Evolutionary conservation across 1,140 invertebrate species (phyloP).

Genomic region (Drosophila pruinosa): DNA sequence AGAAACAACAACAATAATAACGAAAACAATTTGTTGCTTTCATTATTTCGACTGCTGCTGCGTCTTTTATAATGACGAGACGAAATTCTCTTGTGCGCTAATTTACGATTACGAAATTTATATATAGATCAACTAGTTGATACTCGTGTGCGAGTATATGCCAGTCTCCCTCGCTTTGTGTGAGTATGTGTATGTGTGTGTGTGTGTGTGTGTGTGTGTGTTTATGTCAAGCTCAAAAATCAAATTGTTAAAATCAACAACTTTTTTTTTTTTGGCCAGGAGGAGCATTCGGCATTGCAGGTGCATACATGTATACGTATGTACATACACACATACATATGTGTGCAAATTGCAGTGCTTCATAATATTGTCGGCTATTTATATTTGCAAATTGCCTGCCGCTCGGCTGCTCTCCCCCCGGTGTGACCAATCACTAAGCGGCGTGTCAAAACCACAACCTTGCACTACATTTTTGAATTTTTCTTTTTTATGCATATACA

Average conservation of each 20-base stretch:
- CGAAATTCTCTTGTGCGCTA: conserved; percentile 66
- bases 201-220: conserved; percentile 4
- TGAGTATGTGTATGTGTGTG: not conserved
- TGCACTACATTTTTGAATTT: conserved; percentile 59
- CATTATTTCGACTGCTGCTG: conserved; percentile 41
- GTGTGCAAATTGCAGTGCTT: conserved; percentile 43
- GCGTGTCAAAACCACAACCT: conserved; percentile 75
- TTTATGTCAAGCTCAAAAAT: conserved; percentile 39
- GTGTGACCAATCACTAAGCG: conserved; percentile 24
- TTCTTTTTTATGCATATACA: not conserved
- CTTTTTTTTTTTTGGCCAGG: not conserved
- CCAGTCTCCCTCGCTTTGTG: not conserved
- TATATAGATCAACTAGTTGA: conserved; percentile 38
- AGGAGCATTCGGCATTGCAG: conserved; percentile 9
- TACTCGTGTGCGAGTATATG: not conserved
- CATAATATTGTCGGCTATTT: conserved; percentile 57
- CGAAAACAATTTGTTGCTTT: conserved; percentile 49
- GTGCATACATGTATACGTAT: conserved; percentile 7
- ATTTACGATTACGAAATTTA: conserved; percentile 73
- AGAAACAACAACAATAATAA: conserved; percentile 10
- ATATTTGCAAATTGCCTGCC: conserved; percentile 64
- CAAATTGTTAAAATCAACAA: conserved; percentile 21
- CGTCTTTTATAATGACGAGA: conserved; percentile 57
- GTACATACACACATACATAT: conserved; percentile 36
- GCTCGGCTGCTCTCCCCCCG: not conserved